Evolutionary conservation across 23 tunicate species (phyloP).

Genomic region (Diplosoma virens): DNA sequence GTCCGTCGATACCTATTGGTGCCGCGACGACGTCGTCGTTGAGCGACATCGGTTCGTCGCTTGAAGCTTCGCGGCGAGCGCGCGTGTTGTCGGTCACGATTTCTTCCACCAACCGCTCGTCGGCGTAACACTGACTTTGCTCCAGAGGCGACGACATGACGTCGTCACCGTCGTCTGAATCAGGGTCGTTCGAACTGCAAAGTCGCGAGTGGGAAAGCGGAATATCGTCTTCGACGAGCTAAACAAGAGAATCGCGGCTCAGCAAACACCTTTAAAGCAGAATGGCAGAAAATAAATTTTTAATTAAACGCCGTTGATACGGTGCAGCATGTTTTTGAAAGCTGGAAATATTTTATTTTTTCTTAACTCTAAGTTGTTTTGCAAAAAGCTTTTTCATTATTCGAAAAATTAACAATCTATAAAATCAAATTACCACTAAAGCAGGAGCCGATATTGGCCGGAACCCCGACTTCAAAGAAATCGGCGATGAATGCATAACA

Average conservation of each 20-base stretch:
- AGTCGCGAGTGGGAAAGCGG: slow-evolving; percentile 81
- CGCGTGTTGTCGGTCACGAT: slow-evolving; percentile 60
- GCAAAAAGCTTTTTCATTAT: too few relatives aligned
- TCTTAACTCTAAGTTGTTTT: too few relatives aligned
- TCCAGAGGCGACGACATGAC: slow-evolving; percentile 22
- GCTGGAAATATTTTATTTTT: too few relatives aligned
- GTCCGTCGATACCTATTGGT: slow-evolving; percentile 48
- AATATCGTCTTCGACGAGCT: slow-evolving; percentile 54
- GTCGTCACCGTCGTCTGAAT: slow-evolving; percentile 50
- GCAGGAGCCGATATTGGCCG: slow-evolving; percentile 84
- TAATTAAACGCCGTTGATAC: too few relatives aligned
- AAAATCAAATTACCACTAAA: slow-evolving; percentile 49
- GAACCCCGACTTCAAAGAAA: slow-evolving; percentile 30
- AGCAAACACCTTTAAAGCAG: too few relatives aligned
- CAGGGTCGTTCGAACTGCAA: slow-evolving; percentile 70
- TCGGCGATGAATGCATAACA: slow-evolving; percentile 28
- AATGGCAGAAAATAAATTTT: too few relatives aligned
- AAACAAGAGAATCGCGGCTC: not conserved
- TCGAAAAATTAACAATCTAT: too few relatives aligned
- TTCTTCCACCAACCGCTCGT: slow-evolving; percentile 36
- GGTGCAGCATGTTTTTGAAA: too few relatives aligned
- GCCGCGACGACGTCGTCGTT: not conserved
- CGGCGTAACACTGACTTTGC: slow-evolving; percentile 19
- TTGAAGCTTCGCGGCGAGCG: slow-evolving; percentile 7
- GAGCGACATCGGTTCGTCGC: not conserved